phyloP scores from a whole-genome alignment of 2,797 vertebrate genomes.

The Simalia tracyae region DNA sequence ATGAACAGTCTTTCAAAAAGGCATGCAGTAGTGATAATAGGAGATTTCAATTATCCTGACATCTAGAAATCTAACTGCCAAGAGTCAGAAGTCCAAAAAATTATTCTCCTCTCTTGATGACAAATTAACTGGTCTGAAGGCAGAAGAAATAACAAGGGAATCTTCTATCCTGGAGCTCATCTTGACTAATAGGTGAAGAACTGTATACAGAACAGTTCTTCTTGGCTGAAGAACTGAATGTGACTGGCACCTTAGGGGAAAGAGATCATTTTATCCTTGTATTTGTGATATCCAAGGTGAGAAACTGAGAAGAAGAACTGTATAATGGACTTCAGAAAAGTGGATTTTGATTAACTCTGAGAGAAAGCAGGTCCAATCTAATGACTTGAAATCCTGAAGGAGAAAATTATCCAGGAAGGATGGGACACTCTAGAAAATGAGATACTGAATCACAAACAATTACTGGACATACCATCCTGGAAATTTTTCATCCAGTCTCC shows the following conservation, averaged over 20 bases:
- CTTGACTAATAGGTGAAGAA: not conserved
- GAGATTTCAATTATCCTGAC: not conserved
- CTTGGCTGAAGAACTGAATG: not conserved
- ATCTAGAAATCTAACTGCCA: not conserved
- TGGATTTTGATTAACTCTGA: not conserved
- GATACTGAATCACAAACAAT: not conserved
- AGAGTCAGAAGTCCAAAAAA: not conserved
- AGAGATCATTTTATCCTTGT: not conserved
- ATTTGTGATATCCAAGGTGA: not conserved
- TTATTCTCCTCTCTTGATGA: not conserved
- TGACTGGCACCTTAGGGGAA: not conserved
- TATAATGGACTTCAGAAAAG: not conserved
- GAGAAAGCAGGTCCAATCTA: not conserved
- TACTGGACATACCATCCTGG: not conserved
- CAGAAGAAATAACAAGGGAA: not conserved
- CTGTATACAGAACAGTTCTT: not conserved
- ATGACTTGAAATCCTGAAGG: not conserved
- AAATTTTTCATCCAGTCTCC: not conserved
- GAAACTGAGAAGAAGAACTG: not conserved
- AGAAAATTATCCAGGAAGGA: not conserved
- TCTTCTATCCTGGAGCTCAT: not conserved
- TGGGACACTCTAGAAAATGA: not conserved
- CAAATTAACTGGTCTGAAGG: not conserved
- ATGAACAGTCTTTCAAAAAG: not conserved
- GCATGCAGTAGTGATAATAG: not conserved